phyloP scores from a whole-genome alignment of 2,113 vertebrate genomes.

The Ardeotis arabs region DNA sequence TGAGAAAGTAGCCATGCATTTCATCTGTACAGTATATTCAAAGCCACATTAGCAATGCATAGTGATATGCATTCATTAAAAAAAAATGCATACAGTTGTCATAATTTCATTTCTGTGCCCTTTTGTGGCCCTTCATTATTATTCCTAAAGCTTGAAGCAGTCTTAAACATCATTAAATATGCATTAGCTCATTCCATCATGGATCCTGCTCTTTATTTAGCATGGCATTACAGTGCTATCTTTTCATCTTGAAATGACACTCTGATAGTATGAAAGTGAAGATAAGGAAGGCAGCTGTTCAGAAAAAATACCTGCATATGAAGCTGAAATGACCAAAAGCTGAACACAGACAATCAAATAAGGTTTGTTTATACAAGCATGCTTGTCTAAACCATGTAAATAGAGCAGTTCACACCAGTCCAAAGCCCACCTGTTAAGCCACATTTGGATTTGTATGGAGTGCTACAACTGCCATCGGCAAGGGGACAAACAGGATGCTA shows the following conservation, averaged over 20 bases:
- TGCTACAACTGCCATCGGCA: neutral
- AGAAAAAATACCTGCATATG: neutral
- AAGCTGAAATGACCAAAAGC: neutral
- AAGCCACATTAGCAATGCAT: conserved; percentile 50
- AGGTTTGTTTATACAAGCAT: neutral
- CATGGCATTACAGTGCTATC: neutral
- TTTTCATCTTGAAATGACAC: conserved; percentile 23
- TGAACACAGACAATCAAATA: neutral
- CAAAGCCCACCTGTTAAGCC: neutral
- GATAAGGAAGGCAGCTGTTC: neutral
- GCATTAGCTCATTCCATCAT: conserved; percentile 44
- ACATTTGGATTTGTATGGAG: neutral
- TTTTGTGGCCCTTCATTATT: conserved; percentile 58
- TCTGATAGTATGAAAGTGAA: neutral
- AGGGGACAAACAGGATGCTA: neutral
- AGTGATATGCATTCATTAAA: conserved; percentile 5
- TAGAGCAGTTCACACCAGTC: neutral
- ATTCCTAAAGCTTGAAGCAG: conserved; percentile 62
- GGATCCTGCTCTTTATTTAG: conserved; percentile 47
- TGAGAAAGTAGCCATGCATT: conserved; percentile 29
- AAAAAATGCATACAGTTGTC: conserved; percentile 37
- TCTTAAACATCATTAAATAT: conserved; percentile 63
- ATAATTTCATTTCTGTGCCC: conserved; percentile 34
- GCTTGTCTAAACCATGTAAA: neutral
- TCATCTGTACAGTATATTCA: conserved; percentile 23